phyloP scores from a whole-genome alignment of 2,797 vertebrate species.

The Hyperoplus lanceolatus region DNA sequence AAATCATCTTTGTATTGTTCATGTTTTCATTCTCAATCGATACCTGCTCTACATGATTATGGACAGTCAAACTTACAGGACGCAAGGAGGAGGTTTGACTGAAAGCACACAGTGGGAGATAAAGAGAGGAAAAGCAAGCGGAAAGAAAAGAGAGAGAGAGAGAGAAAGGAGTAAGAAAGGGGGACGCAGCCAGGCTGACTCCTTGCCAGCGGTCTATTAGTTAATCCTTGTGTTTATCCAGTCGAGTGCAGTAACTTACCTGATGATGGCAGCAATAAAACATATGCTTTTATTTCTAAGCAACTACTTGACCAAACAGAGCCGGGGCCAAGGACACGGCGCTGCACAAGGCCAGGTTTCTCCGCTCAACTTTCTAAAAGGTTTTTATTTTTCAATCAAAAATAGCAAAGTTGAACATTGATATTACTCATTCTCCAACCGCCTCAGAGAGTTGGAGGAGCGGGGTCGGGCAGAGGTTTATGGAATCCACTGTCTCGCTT shows the following conservation, averaged over 20 bases:
- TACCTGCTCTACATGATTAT: not conserved
- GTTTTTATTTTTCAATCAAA: slow-evolving; percentile 17
- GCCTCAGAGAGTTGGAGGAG: not conserved
- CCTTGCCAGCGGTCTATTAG: slow-evolving; percentile 79
- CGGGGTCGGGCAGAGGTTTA: not conserved
- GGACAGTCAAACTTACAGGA: not conserved
- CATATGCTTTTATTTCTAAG: slow-evolving; percentile 84
- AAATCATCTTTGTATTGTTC: slow-evolving; percentile 3
- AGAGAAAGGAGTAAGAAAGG: not conserved
- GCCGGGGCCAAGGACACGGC: slow-evolving; percentile 56
- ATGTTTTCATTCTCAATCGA: slow-evolving; percentile 2
- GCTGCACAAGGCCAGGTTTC: slow-evolving; percentile 14
- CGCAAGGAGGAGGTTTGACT: not conserved
- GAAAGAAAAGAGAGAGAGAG: not conserved
- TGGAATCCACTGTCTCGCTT: not conserved
- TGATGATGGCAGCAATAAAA: slow-evolving; percentile 82
- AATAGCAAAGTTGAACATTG: not conserved
- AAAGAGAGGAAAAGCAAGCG: slow-evolving; percentile 21
- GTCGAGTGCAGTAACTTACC: slow-evolving; percentile 79
- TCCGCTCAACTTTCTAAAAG: slow-evolving; percentile 8
- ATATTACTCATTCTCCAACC: not conserved
- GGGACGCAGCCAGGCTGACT: slow-evolving; percentile 29
- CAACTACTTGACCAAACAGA: slow-evolving; percentile 86
- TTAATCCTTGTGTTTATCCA: slow-evolving; percentile 84
- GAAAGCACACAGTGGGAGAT: slow-evolving; percentile 21